These are phyloP conservation scores for Diorhabda carinulata DNA, from an alignment of 1,140 invertebrate genomes.

Conservation along the genomic window DNA sequence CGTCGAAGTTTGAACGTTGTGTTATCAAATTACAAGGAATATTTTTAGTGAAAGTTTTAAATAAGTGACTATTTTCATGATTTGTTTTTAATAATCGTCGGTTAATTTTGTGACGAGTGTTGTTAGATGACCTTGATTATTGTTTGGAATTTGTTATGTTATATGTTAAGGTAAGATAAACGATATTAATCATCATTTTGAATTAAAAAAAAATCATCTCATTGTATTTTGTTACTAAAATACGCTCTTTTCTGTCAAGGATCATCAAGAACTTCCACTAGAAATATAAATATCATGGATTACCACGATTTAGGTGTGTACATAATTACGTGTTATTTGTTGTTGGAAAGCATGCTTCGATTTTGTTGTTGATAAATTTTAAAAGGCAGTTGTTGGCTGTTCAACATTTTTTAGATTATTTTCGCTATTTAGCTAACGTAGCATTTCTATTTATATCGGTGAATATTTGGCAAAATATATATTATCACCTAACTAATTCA, in stretches of 20 bases:
- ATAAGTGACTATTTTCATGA: slow-evolving; percentile 1
- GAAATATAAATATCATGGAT: slow-evolving; percentile 38
- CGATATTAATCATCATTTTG: background rate
- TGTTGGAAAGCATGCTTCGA: slow-evolving; percentile 25
- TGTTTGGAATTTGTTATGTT: slow-evolving; percentile 17
- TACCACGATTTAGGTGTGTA: slow-evolving; percentile 41
- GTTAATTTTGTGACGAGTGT: background rate
- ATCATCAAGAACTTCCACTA: slow-evolving; percentile 16
- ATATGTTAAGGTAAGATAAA: slow-evolving; percentile 13
- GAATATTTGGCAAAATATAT: slow-evolving; percentile 23
- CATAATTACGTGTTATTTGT: slow-evolving; percentile 30
- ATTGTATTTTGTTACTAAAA: slow-evolving; percentile 11
- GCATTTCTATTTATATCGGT: slow-evolving; percentile 28
- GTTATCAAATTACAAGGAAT: slow-evolving; percentile 2
- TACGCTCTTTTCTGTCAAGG: slow-evolving; percentile 12
- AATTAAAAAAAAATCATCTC: slow-evolving; percentile 1
- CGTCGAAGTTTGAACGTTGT: background rate
- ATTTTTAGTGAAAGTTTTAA: slow-evolving; percentile 12
- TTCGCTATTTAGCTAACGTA: slow-evolving; percentile 13
- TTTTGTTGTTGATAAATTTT: slow-evolving; percentile 10
- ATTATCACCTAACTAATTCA: background rate
- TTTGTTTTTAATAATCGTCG: slow-evolving; percentile 3
- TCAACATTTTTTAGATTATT: background rate
- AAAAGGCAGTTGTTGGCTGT: background rate
- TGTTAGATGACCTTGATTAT: slow-evolving; percentile 9